Base-by-base conservation (phyloP, 2,113 vertebrate genomes). In the Hepsetus odoe region DNA sequence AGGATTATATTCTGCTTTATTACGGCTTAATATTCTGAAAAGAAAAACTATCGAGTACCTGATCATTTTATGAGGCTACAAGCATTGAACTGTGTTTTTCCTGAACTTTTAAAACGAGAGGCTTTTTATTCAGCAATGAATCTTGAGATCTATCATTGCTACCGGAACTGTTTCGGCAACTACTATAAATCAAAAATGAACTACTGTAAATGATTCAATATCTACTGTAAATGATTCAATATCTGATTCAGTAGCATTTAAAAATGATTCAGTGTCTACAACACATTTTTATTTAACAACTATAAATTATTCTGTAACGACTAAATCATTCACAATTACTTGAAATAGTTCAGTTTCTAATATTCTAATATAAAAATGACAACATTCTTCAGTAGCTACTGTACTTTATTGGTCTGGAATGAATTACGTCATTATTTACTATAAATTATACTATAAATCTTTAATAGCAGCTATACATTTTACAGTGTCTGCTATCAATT, bases 21-120 rank as follows among this genome's bases (percentile, higher is more conserved):
- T 46, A 83, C n/a, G 66, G 66, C 38, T 79, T 64, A 32, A 58
- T 69, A 64, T 56, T 69, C 4, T 32, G 53, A 38, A 22, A 55
- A 71, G 53, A 38, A 22, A 55, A 71, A 35, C 28, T 64, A 18
- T 55, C 28, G 33, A n/a, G 14, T 24, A 59, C 42, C 28, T 65
- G 12, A 74, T 49, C 62, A 61, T 64, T 20, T 49, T 5, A 20
- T 18, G 46, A 49, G 46, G 51, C 22, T 22, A 10, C 51, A 3
- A 9, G 9, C 51, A 24, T 20, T 24, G n/a, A 20, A 20, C 49
- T 51, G n/a, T 53, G n/a, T 5, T 22, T 22, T 24, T 49, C 10
- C 4, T n/a, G n/a, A 20, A 20, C 46, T 20, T 5, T 20, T 49
- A 20, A 18, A 49, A 20, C 12, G 4, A 5, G 16, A 20, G 46